Percentiles rank a stretch among this genome's conserved stretches.
phyloP scores from a whole-genome alignment of 2,888 invertebrate genomes.

The Tuberolachnus salignus region DNA sequence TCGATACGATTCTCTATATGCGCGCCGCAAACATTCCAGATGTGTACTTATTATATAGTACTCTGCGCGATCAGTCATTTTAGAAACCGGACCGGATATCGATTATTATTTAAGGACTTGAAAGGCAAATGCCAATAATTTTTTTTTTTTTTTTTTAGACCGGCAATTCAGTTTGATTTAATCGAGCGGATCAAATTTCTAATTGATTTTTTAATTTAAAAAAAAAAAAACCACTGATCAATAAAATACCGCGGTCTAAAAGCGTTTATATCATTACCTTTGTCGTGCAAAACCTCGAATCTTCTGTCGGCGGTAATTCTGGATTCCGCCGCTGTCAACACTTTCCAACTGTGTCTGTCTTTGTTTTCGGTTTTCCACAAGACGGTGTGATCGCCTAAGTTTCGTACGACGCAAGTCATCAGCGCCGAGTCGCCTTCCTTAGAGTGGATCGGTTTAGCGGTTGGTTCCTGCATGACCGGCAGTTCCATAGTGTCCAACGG shows the following conservation, averaged over 20 bases:
- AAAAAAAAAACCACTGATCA: background rate
- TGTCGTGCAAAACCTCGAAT: conserved; percentile 77
- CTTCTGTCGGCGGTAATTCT: conserved; percentile 77
- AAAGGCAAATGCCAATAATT: too few species aligned
- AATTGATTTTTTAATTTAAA: too few species aligned
- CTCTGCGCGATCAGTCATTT: too few species aligned
- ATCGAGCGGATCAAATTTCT: too few species aligned
- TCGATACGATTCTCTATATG: conserved; percentile 18
- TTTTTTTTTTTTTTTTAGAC: too few species aligned
- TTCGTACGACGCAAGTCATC: conserved; percentile 79
- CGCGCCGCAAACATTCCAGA: background rate
- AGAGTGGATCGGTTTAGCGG: conserved; percentile 66
- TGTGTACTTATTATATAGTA: conserved; percentile 40
- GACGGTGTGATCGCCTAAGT: conserved; percentile 74
- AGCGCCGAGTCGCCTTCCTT: conserved; percentile 78
- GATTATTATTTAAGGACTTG: too few species aligned
- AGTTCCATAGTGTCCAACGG: conserved; percentile 30
- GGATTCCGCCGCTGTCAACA: conserved; percentile 77
- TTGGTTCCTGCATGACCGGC: conserved; percentile 51
- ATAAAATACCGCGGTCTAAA: background rate
- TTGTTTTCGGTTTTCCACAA: conserved; percentile 76
- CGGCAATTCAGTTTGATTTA: too few species aligned
- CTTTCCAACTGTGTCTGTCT: conserved; percentile 64
- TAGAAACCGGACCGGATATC: too few species aligned
- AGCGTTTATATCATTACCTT: conserved; percentile 67